Conservation (phyloP, 2,113 vertebrate species). For the Aplodontia rufa region DNA sequence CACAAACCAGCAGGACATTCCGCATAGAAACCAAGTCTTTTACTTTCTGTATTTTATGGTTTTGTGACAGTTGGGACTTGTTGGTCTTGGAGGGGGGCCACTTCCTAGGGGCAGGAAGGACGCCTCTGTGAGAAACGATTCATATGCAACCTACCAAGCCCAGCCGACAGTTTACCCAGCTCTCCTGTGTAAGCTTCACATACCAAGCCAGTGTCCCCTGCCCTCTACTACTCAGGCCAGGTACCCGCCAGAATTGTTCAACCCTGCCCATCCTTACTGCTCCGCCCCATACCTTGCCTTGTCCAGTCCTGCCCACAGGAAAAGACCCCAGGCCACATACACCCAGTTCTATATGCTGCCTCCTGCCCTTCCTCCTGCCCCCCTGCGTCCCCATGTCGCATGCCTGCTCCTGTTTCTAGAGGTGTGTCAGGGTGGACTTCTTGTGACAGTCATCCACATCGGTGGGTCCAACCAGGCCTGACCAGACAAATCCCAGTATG, state of each 20-base stretch:
- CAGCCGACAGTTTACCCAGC: not conserved
- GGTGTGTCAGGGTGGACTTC: not conserved
- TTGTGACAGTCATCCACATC: not conserved
- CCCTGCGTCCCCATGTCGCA: not conserved
- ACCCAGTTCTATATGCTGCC: rapidly evolving
- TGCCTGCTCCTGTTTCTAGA: not conserved
- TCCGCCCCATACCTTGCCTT: no score
- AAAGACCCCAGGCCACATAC: not conserved
- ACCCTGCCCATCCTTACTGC: not conserved
- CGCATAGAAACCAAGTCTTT: not conserved
- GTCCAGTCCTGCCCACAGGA: not conserved
- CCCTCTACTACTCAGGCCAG: not conserved
- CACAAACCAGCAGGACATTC: not conserved
- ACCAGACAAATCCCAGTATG: not conserved
- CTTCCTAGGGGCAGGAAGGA: not conserved
- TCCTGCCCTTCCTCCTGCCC: not conserved
- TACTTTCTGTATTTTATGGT: not conserved
- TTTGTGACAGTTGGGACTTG: not conserved
- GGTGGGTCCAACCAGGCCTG: not conserved
- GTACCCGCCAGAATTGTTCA: no score
- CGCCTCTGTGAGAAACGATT: not conserved
- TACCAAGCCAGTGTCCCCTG: not conserved
- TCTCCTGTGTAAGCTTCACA: not conserved
- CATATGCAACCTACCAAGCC: not conserved
- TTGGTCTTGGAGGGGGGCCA: not conserved